Conservation (phyloP, 23 tunicate genomes). For the Oikopleura albicans region DNA sequence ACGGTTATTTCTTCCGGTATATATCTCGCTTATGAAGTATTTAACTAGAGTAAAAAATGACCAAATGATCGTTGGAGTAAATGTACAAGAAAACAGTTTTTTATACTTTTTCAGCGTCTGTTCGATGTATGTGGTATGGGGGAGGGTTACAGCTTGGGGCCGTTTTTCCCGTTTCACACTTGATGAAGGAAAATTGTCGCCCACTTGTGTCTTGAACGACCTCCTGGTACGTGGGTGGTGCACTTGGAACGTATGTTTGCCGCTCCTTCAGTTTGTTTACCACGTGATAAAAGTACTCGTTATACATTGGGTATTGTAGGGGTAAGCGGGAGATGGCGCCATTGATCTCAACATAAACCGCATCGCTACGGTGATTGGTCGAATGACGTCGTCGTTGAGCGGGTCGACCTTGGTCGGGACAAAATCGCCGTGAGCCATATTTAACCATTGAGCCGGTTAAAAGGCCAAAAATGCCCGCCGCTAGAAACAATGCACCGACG, state of each 20-base stretch:
- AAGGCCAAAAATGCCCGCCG: constrained; percentile 4
- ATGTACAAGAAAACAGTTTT: too few species aligned
- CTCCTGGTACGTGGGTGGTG: not conserved
- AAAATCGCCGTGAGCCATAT: not conserved
- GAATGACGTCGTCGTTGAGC: not conserved
- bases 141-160: too few species aligned
- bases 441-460: constrained; percentile 3
- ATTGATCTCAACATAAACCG: not conserved
- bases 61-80: too few species aligned
- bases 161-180: not conserved
- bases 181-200: not conserved
- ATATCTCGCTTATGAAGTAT: too few species aligned
- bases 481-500: not conserved
- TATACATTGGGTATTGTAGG: not conserved
- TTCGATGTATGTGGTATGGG: too few species aligned
- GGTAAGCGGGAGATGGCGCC: not conserved
- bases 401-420: not conserved
- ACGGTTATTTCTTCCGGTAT: too few species aligned
- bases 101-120: too few species aligned
- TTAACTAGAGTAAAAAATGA: too few species aligned
- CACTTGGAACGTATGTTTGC: not conserved
- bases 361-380: not conserved
- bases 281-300: not conserved
- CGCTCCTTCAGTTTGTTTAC: not conserved
- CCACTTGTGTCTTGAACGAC: not conserved